Conservation (phyloP, 2,113 vertebrate species). For the Pogona vitticeps region DNA sequence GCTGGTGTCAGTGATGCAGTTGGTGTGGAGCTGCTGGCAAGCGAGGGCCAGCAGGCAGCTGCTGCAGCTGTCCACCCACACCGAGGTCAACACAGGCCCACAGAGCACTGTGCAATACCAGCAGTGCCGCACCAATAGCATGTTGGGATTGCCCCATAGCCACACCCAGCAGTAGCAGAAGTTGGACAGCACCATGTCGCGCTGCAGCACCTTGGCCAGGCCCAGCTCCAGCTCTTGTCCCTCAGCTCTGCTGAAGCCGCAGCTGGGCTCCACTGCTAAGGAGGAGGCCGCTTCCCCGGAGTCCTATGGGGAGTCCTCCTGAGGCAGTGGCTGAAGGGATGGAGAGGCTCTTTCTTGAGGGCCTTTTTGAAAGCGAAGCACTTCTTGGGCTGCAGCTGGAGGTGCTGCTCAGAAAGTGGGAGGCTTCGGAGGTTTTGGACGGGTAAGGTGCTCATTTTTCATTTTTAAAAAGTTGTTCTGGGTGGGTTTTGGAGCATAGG, state of each 20-base stretch:
- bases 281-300: background rate
- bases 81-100: slow-evolving; percentile 87
- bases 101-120: slow-evolving; percentile 76
- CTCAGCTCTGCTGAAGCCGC: slow-evolving; percentile 68
- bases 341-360: slow-evolving; percentile 70
- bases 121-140: slow-evolving; percentile 74
- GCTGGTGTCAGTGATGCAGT: slow-evolving; percentile 78
- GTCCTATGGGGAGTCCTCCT: background rate
- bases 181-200: slow-evolving; percentile 75
- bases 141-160: slow-evolving; percentile 82
- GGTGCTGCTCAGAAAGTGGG: slow-evolving; percentile 78
- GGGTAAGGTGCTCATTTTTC: too few species aligned
- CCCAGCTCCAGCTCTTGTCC: slow-evolving; percentile 62
- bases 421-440: too few species aligned
- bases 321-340: background rate
- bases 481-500: too few species aligned
- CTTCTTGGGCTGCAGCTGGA: slow-evolving; percentile 86
- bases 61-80: slow-evolving; percentile 86
- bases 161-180: slow-evolving; percentile 79
- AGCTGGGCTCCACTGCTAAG: background rate
- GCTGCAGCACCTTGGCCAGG: slow-evolving; percentile 63
- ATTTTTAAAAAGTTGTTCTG: too few species aligned
- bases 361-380: slow-evolving; percentile 85
- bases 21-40: slow-evolving; percentile 93
- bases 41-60: slow-evolving; percentile 82